A percentile compares a stretch with the other conserved stretches of the same genome.
phyloP scores from a whole-genome alignment of 2,797 vertebrate species.

The Protosalanx chinensis region DNA sequence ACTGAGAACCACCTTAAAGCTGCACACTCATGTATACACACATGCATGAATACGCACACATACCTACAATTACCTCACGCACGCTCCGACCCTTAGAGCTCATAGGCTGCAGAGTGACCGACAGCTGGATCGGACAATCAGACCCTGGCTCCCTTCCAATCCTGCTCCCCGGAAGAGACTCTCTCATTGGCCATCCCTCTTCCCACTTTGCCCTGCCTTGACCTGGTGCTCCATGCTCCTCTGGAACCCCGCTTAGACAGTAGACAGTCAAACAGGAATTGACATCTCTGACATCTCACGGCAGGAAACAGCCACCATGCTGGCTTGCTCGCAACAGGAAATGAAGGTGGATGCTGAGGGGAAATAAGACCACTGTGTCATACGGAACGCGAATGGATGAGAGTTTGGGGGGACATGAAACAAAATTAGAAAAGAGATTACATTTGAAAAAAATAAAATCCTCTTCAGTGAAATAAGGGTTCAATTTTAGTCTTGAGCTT shows the following conservation, averaged over 20 bases:
- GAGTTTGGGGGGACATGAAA: slow-evolving; percentile 1
- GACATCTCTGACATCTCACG: slow-evolving; percentile 13
- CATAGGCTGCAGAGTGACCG: background rate
- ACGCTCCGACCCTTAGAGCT: slow-evolving; percentile 29
- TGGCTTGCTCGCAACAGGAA: slow-evolving; percentile 26
- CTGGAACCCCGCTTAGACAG: slow-evolving; percentile 22
- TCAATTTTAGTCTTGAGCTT: slow-evolving; percentile 34
- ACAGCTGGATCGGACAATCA: slow-evolving; percentile 26
- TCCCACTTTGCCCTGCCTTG: slow-evolving; percentile 31
- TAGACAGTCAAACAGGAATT: slow-evolving; percentile 26
- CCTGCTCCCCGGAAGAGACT: slow-evolving; percentile 29
- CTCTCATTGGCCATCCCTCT: slow-evolving; percentile 25
- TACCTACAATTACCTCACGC: slow-evolving; percentile 4
- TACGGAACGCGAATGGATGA: background rate
- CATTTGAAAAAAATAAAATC: slow-evolving; percentile 35
- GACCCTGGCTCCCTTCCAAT: slow-evolving; percentile 9
- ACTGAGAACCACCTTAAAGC: slow-evolving; percentile 23
- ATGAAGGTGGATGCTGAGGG: slow-evolving; percentile 21
- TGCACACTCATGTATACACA: slow-evolving; percentile 7
- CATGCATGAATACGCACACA: background rate
- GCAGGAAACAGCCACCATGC: slow-evolving; percentile 24
- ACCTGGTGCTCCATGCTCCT: slow-evolving; percentile 46
- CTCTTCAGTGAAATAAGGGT: slow-evolving; percentile 26
- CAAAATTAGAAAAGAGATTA: background rate
- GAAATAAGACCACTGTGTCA: background rate